Evolutionary conservation across 2,113 vertebrate species (phyloP).

Genomic region (Cheirogaleus medius): DNA sequence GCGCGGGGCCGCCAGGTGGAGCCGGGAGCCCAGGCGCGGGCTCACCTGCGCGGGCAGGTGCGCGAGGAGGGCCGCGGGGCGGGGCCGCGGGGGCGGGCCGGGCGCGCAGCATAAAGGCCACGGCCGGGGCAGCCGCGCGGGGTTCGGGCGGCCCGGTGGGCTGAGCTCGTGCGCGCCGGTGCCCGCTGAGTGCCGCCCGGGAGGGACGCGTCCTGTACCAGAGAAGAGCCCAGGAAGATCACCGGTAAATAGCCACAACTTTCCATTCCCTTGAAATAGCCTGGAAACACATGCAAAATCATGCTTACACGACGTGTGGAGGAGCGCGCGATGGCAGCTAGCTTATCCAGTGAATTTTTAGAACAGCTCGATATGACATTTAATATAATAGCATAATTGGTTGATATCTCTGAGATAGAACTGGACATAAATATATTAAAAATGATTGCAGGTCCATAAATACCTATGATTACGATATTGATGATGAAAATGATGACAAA

Average conservation of each 20-base stretch:
- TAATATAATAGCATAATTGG: background rate
- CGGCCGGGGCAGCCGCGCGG: background rate
- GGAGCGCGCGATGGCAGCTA: background rate
- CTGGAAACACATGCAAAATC: background rate
- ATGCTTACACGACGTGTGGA: background rate
- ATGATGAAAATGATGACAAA: background rate
- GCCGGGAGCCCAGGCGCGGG: no score
- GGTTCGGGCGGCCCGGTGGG: background rate
- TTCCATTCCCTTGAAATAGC: constrained; percentile 50
- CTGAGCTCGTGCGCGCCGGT: background rate
- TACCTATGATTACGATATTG: background rate
- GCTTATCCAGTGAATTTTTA: background rate
- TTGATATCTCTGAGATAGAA: background rate
- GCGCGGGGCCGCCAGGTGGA: no score
- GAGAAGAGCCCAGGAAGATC: constrained; percentile 57
- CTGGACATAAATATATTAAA: background rate
- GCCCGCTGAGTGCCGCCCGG: constrained; percentile 48
- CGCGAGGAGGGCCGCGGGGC: no score
- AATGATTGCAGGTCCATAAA: background rate
- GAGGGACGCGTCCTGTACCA: constrained; percentile 9
- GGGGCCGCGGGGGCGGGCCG: no score
- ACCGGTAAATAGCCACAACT: constrained; percentile 75
- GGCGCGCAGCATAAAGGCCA: background rate
- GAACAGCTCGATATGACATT: background rate
- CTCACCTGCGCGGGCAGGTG: no score